Evolutionary conservation across 2,113 vertebrate genomes (phyloP), one percentile per base, ranked within the genome.

Genomic region (Pygoscelis adeliae): DNA sequence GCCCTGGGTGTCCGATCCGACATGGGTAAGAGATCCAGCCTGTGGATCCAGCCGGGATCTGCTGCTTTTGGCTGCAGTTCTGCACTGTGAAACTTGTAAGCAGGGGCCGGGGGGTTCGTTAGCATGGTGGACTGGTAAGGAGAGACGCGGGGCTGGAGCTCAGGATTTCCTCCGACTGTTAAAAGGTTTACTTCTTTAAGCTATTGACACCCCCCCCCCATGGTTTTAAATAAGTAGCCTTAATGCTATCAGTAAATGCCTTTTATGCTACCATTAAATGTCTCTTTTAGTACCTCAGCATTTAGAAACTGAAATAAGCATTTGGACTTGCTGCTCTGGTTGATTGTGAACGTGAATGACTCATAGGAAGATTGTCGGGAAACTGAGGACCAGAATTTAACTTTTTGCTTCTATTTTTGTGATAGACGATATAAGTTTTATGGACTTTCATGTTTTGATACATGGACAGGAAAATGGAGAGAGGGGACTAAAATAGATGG

Each of bases 1-100:
- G 62, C 44, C 6, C 38, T 5, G 30, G 26, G 3, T 26, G 2
- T 13, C 22, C 2, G 6, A 5, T 9, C 59, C 22, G 6, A 16
- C 65, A 97, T 97, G 96, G 96, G 96, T 97, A 92, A 97, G 96
- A 42, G 85, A n/a, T 59, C 55, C 71, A 23, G 49, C 19, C 30
- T 0, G 10, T 5, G 53, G 46, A 12, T 62, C 72, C 23, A 1
- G 15, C 9, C 1, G 30, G 73, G 66, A 32, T 36, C 58, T 21
- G 22, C 58, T 12, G 58, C 76, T 49, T 14, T 29, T 14, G 40
- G 61, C 61, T 17, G 1, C 19, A 1, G 38, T 11, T 82, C 53
- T 13, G 53, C 10, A 0, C 73, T 10, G 25, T 6, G 32, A 18
- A 26, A 44, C 18, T 14, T 5, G 32, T 11, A 1, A 30, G 21